Evolutionary conservation across 2,113 vertebrate species (phyloP), one percentile per base, ranked within the genome.

Genomic region (Rutilus rutilus): DNA sequence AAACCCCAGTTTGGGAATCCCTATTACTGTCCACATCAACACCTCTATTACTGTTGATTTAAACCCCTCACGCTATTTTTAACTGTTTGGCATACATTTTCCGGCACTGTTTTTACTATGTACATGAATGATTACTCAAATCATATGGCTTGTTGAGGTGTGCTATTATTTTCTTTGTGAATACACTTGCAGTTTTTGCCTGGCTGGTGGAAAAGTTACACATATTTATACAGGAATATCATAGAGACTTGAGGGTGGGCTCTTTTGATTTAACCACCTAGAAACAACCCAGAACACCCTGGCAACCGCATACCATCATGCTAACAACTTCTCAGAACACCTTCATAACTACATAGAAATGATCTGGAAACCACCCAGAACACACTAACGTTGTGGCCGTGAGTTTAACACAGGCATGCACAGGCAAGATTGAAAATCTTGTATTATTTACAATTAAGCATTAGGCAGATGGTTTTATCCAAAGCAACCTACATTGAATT

Each of bases 231-330:
- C 45, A 67, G 27, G 6, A 75, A 47, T 25, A 75, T 75, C 71
- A 74, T 6, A 2, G 36, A 74, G 69, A n/a, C 39, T 15, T 45
- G 36, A 42, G 69, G 39, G 69, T 74, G 69, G 42, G 71, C 42
- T 47, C 23, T 74, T 74, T 74, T 74, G 39, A 74, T 39, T 47
- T 74, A 78, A 78, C 75, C 75, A 77, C 6, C 25, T 52, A 33
- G 15, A 77, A 57, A 78, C 50, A 50, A 54, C 50, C 17, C 75
- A 54, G 47, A 78, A 23, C 30, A 39, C 76, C 76, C 27, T 59
- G 21, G 76, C 27, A 59, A 59, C 52, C 52, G 2, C 30, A 59
- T 59, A 36, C 45, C 42, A 52, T 50, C 47, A 42, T 81, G 39
- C 23, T 50, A 59, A 57, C 30, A 57, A 78, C 73, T 50, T 50